These are phyloP conservation scores for Sebastes matsubarae DNA, from an alignment of 2,797 vertebrate genomes.

Conservation along the genomic window DNA sequence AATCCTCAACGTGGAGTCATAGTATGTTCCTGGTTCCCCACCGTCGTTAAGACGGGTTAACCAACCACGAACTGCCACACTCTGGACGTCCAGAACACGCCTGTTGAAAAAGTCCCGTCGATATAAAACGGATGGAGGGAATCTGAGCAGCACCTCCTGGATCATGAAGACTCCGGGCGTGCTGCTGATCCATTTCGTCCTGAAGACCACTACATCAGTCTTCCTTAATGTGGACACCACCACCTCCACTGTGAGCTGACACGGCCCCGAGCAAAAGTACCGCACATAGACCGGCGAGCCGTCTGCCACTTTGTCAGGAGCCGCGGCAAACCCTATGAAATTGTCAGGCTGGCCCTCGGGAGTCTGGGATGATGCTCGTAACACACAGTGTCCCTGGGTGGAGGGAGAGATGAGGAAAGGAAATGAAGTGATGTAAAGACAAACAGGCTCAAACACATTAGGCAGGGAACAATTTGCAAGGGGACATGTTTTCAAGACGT, in stretches of 20 bases:
- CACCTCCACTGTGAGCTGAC: slow-evolving; percentile 86
- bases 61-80: slow-evolving; percentile 88
- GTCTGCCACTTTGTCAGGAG: slow-evolving; percentile 82
- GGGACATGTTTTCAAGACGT: neutral
- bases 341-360: slow-evolving; percentile 61
- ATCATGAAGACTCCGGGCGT: slow-evolving; percentile 71
- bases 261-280: slow-evolving; percentile 88
- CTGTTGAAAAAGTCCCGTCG: slow-evolving; percentile 82
- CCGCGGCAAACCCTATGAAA: slow-evolving; percentile 85
- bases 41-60: slow-evolving; percentile 72
- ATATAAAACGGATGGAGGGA: slow-evolving; percentile 87
- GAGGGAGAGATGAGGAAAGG: slow-evolving; percentile 21
- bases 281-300: slow-evolving; percentile 82
- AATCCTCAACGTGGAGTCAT: slow-evolving; percentile 76
- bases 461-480: neutral
- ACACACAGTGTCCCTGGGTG: slow-evolving; percentile 76
- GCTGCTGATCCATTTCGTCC: slow-evolving; percentile 86
- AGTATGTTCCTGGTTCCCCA: slow-evolving; percentile 65
- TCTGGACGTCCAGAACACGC: slow-evolving; percentile 75
- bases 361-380: slow-evolving; percentile 53
- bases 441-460: neutral
- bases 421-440: neutral
- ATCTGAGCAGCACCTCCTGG: slow-evolving; percentile 81
- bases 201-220: slow-evolving; percentile 85
- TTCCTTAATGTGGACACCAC: slow-evolving; percentile 83